phyloP scores from a whole-genome alignment of 2,113 vertebrate genomes.

The Corynorhinus townsendii region DNA sequence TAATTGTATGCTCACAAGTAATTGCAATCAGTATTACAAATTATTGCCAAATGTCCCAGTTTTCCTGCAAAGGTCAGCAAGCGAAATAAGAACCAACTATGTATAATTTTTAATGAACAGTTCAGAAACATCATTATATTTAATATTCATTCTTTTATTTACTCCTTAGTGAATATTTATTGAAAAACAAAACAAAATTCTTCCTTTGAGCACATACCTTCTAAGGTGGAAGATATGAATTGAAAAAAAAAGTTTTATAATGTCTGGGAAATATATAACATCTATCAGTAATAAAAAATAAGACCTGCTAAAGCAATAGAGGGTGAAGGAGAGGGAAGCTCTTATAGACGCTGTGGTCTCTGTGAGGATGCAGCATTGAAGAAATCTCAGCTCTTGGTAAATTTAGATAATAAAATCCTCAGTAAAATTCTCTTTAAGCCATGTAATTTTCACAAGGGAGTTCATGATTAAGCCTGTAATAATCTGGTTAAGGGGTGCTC shows the following conservation, averaged over 20 bases:
- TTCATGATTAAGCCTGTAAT: not conserved
- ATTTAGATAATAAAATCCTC: not conserved
- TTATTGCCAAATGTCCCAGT: conserved; percentile 47
- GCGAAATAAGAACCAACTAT: not conserved
- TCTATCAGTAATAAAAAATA: not conserved
- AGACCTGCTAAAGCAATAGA: not conserved
- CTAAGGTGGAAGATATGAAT: not conserved
- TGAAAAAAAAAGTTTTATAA: not conserved
- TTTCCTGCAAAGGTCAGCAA: conserved; percentile 53
- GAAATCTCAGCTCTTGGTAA: not conserved
- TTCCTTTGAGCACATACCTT: not conserved
- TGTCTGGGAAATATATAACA: not conserved
- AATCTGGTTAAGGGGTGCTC: not conserved
- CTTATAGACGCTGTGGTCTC: fast-evolving
- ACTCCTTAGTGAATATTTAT: not conserved
- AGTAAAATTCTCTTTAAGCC: not conserved
- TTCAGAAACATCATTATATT: not conserved
- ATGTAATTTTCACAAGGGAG: not conserved
- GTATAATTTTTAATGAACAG: not conserved
- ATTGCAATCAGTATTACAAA: conserved; percentile 72
- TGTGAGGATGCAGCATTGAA: not conserved
- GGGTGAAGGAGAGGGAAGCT: not conserved
- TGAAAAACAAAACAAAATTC: not conserved
- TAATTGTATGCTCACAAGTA: conserved; percentile 64
- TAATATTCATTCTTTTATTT: not conserved